These are phyloP conservation scores for Troides helena DNA, from an alignment of 2,888 invertebrate genomes.

Conservation along the genomic window DNA sequence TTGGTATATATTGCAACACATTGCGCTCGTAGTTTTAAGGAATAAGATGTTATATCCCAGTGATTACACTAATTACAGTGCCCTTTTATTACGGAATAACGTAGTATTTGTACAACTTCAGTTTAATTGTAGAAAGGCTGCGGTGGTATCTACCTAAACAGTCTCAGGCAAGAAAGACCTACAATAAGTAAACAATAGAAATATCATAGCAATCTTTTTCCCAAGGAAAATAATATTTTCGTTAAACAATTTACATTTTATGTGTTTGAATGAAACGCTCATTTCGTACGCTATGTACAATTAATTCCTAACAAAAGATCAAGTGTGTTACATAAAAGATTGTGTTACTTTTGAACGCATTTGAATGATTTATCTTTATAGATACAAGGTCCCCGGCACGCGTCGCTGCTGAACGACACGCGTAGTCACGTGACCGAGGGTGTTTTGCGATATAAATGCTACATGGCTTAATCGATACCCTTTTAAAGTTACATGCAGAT, in stretches of 20 bases:
- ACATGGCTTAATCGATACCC: constrained; percentile 33
- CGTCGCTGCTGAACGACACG: constrained; percentile 37
- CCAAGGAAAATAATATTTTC: background rate
- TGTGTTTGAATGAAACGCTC: background rate
- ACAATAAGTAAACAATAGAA: too few species aligned
- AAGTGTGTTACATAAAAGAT: background rate
- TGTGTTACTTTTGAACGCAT: constrained; percentile 7
- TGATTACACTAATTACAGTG: too few species aligned
- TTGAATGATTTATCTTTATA: constrained; percentile 23
- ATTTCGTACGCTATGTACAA: background rate
- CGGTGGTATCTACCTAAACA: too few species aligned
- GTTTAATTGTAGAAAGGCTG: too few species aligned
- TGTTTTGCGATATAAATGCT: constrained; percentile 40
- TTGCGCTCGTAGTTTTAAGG: too few species aligned
- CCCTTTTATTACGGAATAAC: too few species aligned
- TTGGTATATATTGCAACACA: too few species aligned
- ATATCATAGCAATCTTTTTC: too few species aligned
- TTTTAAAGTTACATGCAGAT: constrained; percentile 30
- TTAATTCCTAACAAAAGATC: background rate
- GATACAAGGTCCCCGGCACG: constrained; percentile 14
- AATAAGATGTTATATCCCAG: too few species aligned
- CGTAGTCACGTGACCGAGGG: constrained; percentile 43
- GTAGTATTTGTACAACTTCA: too few species aligned
- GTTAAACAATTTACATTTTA: background rate
- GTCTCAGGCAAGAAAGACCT: too few species aligned